These are phyloP conservation scores for Peromyscus attwateri DNA, from an alignment of 2,797 vertebrate species.

Conservation along the genomic window DNA sequence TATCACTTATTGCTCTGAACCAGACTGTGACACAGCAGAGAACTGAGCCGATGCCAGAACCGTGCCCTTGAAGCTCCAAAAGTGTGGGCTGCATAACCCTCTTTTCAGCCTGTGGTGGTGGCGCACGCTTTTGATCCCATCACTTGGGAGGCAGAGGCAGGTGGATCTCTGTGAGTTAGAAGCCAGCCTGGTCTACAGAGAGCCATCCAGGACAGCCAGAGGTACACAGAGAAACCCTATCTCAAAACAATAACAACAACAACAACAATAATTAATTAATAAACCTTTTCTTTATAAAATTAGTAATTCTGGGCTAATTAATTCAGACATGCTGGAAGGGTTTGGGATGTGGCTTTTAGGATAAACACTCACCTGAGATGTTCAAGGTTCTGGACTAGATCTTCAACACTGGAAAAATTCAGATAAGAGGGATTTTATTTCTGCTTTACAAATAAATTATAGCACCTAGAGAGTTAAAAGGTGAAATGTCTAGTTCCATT, in stretches of 20 bases:
- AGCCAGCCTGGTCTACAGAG: neutral
- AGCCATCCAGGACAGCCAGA: neutral
- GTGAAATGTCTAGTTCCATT: neutral
- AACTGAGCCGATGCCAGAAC: neutral
- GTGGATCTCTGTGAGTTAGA: neutral
- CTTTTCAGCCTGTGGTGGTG: neutral
- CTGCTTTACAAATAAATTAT: constrained; percentile 19
- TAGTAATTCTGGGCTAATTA: neutral
- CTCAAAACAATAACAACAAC: neutral
- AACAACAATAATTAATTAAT: neutral
- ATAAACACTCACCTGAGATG: neutral
- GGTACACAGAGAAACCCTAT: too few relatives aligned
- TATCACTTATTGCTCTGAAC: neutral
- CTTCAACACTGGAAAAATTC: neutral
- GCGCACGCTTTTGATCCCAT: neutral
- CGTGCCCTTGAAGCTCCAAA: neutral
- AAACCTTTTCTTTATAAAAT: neutral
- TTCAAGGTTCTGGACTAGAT: neutral
- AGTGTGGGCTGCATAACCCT: neutral
- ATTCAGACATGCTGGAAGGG: neutral
- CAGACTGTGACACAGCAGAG: neutral
- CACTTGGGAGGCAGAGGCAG: neutral
- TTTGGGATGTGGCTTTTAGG: neutral
- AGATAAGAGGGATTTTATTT: neutral
- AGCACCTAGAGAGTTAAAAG: neutral